Evolutionary conservation across 2,797 vertebrate species (phyloP).

Genomic region (Mus spretus): DNA sequence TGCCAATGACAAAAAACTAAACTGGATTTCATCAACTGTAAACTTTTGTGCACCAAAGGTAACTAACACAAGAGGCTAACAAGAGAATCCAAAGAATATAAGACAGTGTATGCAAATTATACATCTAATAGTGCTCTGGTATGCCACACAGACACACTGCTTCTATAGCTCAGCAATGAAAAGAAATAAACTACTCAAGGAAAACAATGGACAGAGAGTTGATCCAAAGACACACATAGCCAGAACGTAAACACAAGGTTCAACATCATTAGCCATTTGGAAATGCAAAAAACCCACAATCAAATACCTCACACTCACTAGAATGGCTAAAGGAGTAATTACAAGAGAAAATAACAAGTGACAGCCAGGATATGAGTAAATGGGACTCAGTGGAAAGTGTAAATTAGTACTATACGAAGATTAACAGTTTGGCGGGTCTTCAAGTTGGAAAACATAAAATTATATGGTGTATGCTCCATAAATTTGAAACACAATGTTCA

Average conservation of each 20-base stretch:
- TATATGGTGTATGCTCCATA: background rate
- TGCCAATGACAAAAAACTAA: background rate
- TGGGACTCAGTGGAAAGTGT: background rate
- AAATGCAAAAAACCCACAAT: conserved; percentile 20
- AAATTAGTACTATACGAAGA: background rate
- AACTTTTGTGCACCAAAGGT: background rate
- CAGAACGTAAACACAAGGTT: background rate
- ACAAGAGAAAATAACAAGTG: background rate
- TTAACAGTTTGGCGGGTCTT: background rate
- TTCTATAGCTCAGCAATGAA: background rate
- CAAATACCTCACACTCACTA: background rate
- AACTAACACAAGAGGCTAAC: background rate
- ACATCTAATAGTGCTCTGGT: background rate
- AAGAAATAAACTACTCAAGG: background rate
- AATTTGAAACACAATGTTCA: background rate
- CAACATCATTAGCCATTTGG: background rate
- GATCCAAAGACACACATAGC: background rate
- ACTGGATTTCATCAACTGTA: background rate
- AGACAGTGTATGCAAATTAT: background rate
- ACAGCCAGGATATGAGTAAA: background rate
- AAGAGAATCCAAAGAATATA: background rate
- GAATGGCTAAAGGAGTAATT: background rate
- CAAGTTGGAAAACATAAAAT: background rate
- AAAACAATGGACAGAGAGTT: background rate
- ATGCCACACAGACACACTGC: background rate